These are phyloP conservation scores for Chalcosyrphus nemorum DNA, from an alignment of 2,888 invertebrate species.

Conservation along the genomic window DNA sequence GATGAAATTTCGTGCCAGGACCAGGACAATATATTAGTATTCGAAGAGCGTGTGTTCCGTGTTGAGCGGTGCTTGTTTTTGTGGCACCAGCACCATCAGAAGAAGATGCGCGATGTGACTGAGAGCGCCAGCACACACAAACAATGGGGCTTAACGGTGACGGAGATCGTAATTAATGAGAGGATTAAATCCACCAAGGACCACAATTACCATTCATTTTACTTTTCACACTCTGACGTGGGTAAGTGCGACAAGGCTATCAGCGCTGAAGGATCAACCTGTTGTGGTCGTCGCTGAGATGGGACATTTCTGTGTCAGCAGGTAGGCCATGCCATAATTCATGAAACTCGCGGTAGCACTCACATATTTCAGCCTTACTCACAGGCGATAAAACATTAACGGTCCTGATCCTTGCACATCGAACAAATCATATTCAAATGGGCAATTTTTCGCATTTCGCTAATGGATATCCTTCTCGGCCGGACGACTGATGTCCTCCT, in stretches of 20 bases:
- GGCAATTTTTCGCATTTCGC: slow-evolving; percentile 60
- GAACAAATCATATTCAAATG: slow-evolving; percentile 70
- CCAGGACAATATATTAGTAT: slow-evolving; percentile 53
- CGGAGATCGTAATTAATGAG: slow-evolving; percentile 66
- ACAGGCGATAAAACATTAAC: slow-evolving; percentile 54
- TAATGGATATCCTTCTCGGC: slow-evolving; percentile 55
- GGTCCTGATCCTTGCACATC: slow-evolving; percentile 17
- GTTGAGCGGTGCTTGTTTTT: slow-evolving; percentile 45
- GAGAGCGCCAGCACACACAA: background rate
- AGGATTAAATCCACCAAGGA: slow-evolving; percentile 66
- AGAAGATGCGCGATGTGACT: slow-evolving; percentile 26
- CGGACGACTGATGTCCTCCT: slow-evolving; percentile 20
- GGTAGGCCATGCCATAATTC: slow-evolving; percentile 26
- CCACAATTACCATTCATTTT: slow-evolving; percentile 70
- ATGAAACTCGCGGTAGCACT: background rate
- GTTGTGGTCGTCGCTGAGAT: slow-evolving; percentile 39
- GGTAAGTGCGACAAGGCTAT: slow-evolving; percentile 55
- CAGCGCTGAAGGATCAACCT: slow-evolving; percentile 59
- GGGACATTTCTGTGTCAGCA: slow-evolving; percentile 15
- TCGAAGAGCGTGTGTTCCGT: slow-evolving; percentile 35
- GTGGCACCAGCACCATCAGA: background rate
- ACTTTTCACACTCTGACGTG: slow-evolving; percentile 57
- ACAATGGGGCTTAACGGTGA: slow-evolving; percentile 19
- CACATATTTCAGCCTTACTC: slow-evolving; percentile 41
- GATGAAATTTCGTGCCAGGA: slow-evolving; percentile 33